Evolutionary conservation across 1,140 invertebrate genomes (phyloP).

Genomic region (Papilio machaon): DNA sequence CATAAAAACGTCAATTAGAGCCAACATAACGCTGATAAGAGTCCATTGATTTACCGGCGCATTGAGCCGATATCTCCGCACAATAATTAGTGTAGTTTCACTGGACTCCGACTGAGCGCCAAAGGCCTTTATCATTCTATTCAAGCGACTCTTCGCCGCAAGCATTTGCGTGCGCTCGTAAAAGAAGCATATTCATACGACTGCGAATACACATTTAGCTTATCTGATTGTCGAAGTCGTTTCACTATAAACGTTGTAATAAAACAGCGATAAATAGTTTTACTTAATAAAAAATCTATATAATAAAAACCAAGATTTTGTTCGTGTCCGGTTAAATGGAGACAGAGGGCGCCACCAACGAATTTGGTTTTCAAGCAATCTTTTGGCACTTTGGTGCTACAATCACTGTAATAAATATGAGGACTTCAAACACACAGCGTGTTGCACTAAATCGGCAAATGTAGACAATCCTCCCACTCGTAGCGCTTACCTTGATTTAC

Average conservation of each 20-base stretch:
- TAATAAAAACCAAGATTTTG: not conserved
- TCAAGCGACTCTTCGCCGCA: slow-evolving; percentile 3
- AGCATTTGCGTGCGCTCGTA: not conserved
- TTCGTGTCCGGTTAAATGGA: not conserved
- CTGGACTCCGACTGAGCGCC: not conserved
- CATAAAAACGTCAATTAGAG: slow-evolving; percentile 34
- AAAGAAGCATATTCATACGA: slow-evolving; percentile 7
- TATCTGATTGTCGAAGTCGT: slow-evolving; percentile 16
- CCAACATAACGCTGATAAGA: slow-evolving; percentile 22
- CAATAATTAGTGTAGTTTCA: slow-evolving; percentile 33
- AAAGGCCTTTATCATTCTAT: slow-evolving; percentile 27
- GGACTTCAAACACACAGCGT: not conserved
- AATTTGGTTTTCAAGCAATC: not conserved
- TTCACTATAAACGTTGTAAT: slow-evolving; percentile 12
- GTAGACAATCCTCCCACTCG: not conserved
- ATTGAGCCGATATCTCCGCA: slow-evolving; percentile 30
- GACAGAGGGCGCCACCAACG: not conserved
- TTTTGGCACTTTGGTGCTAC: not conserved
- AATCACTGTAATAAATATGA: not conserved
- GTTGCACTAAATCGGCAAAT: not conserved
- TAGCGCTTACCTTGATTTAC: not conserved
- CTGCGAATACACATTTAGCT: not conserved
- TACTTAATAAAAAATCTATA: not conserved
- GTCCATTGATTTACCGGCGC: slow-evolving; percentile 25
- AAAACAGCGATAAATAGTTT: slow-evolving; percentile 11